Base-by-base conservation (phyloP, 2,797 vertebrate genomes). In the Chrosomus eos region DNA sequence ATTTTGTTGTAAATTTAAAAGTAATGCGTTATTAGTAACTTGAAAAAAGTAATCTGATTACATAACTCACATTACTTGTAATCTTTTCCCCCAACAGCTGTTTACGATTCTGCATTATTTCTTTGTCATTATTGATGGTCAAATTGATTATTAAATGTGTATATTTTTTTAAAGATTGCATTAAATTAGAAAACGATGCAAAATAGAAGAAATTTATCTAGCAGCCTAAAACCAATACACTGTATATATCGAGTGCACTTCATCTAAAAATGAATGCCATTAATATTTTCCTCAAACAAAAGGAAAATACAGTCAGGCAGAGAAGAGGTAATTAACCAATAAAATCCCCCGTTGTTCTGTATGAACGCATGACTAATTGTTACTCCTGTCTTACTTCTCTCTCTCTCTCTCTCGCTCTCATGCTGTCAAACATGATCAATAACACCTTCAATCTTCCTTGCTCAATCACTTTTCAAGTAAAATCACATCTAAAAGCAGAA, bases 281-380 rank as follows among this genome's bases (percentile, higher is more conserved):
- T 64, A 23, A 78, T 78, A 45, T 7, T 43, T 78, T 62, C 38
- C 36, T 11, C n/a, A 2, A 2, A 43, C 73, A 51, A 78, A 81
- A 14, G 51, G 48, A 28, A 87, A 82, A 79, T 80, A 18, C 31
- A 66, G 23, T 80, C 48, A 14, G 1, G 55, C 26, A 77, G 16
- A 76, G 51, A 77, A 74, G 58, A 66, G 43, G 67, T 64, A 81
- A 89, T 87, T 81, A 84, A 82, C 67, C 67, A 80, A 81, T 84
- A 53, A 76, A 84, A 71, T 70, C 67, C 73, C 13, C 5, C 16
- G 28, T 72, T 31, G 33, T 60, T 79, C 62, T 33, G 58, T 36
- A 31, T 85, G 23, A 64, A 75, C 23, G 38, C 66, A 81, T 53
- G 14, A 21, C 33, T 53, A 74, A 77, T 88, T 80, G 21, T 79